These are phyloP conservation scores for Schizopygopsis pylzovi DNA, from an alignment of 2,797 vertebrate genomes.

Conservation along the genomic window DNA sequence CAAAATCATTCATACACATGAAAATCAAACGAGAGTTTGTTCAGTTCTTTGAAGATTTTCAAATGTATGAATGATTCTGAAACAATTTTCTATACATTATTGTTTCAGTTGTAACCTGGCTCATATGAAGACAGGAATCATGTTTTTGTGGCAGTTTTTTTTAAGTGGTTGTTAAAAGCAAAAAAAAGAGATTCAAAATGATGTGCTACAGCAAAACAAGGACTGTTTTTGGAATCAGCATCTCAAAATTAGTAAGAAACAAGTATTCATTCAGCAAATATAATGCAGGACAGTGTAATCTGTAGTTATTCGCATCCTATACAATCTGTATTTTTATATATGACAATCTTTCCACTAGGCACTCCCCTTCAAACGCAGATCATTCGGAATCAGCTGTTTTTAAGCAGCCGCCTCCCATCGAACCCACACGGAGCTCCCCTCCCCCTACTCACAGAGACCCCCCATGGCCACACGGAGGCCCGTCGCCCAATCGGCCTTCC, in stretches of 20 bases:
- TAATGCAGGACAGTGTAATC: neutral
- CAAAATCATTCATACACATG: neutral
- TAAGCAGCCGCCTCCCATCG: conserved; percentile 80
- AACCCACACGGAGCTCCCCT: conserved; percentile 73
- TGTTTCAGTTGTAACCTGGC: neutral
- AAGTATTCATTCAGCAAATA: neutral
- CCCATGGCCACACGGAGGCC: conserved; percentile 80
- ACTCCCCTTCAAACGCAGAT: conserved; percentile 84
- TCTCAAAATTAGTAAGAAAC: neutral
- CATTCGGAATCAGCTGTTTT: conserved; percentile 83
- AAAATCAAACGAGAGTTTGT: neutral
- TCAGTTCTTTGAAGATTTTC: neutral
- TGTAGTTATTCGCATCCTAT: neutral
- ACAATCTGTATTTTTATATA: neutral
- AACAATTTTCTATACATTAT: neutral
- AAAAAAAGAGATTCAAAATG: neutral
- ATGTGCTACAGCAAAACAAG: neutral
- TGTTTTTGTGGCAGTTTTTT: neutral
- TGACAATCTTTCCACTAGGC: conserved; percentile 70
- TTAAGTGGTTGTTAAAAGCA: neutral
- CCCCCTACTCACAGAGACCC: conserved; percentile 77
- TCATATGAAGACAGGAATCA: neutral
- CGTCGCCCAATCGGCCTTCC: conserved; percentile 73
- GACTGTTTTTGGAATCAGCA: neutral
- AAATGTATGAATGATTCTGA: neutral